phyloP scores from a whole-genome alignment of 2,797 vertebrate species.

The Tachyglossus aculeatus region DNA sequence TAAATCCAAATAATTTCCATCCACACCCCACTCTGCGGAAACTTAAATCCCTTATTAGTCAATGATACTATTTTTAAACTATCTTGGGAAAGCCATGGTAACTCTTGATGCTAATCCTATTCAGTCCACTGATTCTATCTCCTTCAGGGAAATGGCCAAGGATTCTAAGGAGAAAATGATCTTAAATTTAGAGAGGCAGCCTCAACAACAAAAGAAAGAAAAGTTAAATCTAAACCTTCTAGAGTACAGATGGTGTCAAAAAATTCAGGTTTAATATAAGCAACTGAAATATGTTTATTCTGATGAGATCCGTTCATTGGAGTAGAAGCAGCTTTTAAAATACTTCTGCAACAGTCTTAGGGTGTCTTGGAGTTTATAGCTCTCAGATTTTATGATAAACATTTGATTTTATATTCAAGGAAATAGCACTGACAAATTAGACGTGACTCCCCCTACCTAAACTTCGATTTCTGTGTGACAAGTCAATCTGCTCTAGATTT shows the following conservation, averaged over 20 bases:
- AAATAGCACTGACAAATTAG: background rate
- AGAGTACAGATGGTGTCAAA: constrained; percentile 1
- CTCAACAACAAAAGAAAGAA: constrained; percentile 6
- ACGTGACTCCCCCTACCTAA: too few species aligned
- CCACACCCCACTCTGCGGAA: constrained; percentile 28
- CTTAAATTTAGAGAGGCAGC: background rate
- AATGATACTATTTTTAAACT: constrained; percentile 56
- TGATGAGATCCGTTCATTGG: background rate
- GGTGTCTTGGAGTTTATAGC: background rate
- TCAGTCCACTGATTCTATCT: constrained; percentile 33
- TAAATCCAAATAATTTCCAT: constrained; percentile 64
- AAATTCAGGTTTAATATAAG: constrained; percentile 8
- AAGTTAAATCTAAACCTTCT: constrained; percentile 18
- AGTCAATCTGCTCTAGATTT: too few species aligned
- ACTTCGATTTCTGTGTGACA: too few species aligned
- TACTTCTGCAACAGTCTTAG: background rate
- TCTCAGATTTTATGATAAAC: background rate
- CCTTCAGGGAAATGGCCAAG: constrained; percentile 49
- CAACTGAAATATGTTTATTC: background rate
- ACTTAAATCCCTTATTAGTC: constrained; percentile 61
- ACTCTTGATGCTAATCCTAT: constrained; percentile 54
- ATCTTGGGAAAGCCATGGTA: constrained; percentile 49
- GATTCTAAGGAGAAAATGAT: constrained; percentile 33
- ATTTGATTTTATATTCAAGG: constrained; percentile 17
- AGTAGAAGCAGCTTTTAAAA: constrained; percentile 34